Base-by-base conservation (phyloP, 2,888 invertebrate species). In the Aspidiotus rigidus region DNA sequence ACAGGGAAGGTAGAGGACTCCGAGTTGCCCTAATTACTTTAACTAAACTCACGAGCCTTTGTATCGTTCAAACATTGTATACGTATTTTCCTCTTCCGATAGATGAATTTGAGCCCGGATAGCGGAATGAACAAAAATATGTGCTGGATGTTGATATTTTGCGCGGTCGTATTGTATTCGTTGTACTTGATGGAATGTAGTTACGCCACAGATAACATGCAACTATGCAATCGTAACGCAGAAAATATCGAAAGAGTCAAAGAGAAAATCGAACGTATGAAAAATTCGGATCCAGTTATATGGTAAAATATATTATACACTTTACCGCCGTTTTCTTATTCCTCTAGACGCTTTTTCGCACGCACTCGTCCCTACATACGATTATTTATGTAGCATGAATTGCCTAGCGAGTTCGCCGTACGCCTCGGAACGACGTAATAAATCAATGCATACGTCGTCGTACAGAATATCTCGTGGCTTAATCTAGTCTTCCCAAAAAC, bases 121-220 rank as follows among this genome's bases (percentile, higher is more conserved):
- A 16, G 28, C 39, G 17, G 62, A 40, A 62, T 49, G 11, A 62
- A 62, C 39, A 62, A 56, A 62, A 69, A 69, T 53, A 62, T 55
- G 42, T 54, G 62, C 11, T 69, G 69, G 69, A 57, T 62, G 57
- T 56, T 69, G 28, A 69, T 69, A 17, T 69, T 62, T 39, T 62
- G 62, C 28, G 41, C 62, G 3, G 55, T 69, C 7, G 62, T 69
- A 5, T 42, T 62, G 28, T 69, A 69, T 62, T 69, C 69, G 16
- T 56, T 69, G 41, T 69, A 69, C 28, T 28, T 69, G 15, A 69
- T 69, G 69, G 69, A 69, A 44, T 69, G 69, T 49, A 69, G 69
- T 16, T 62, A 69, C 44, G 69, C 69, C 2, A 69, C 62, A 7
- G 69, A 69, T 28, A 62, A 55, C 41, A 69, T 69, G 11, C 62